Conservation (phyloP, 2,797 vertebrate genomes). For the Peromyscus eremicus region DNA sequence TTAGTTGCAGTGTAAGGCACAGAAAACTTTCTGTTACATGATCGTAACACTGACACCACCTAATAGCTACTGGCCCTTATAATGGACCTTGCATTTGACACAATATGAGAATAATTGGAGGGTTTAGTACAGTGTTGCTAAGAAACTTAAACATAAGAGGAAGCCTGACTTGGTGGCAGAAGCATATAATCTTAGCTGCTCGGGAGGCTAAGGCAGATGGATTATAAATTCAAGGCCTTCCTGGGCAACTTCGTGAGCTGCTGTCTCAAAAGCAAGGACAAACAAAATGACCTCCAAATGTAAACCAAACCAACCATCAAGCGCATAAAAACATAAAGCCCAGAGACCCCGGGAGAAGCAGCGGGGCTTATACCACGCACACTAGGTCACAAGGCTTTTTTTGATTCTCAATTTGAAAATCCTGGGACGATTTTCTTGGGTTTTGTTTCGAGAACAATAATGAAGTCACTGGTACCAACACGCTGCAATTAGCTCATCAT, state of each 20-base stretch:
- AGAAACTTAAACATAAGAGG: background rate
- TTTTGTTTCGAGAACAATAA: conserved; percentile 71
- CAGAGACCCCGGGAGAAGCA: background rate
- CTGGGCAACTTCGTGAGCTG: background rate
- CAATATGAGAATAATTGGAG: conserved; percentile 9
- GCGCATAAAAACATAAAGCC: background rate
- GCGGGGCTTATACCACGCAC: accelerated
- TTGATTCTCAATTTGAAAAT: conserved; percentile 59
- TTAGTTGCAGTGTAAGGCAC: background rate
- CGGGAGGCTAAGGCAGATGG: background rate
- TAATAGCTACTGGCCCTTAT: background rate
- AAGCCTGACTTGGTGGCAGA: background rate
- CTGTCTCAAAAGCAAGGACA: background rate
- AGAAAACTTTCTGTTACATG: conserved; percentile 2
- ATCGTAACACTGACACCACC: background rate
- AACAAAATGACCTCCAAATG: background rate
- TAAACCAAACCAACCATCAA: background rate
- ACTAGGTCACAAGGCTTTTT: background rate
- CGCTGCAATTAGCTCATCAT: conserved; percentile 52
- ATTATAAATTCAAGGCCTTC: background rate
- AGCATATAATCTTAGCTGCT: background rate
- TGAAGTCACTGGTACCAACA: conserved; percentile 67
- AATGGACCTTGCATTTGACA: background rate
- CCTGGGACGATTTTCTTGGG: conserved; percentile 53
- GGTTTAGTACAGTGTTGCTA: background rate